Evolutionary conservation across 2,113 vertebrate species (phyloP).

Genomic region (Daboia siamensis): DNA sequence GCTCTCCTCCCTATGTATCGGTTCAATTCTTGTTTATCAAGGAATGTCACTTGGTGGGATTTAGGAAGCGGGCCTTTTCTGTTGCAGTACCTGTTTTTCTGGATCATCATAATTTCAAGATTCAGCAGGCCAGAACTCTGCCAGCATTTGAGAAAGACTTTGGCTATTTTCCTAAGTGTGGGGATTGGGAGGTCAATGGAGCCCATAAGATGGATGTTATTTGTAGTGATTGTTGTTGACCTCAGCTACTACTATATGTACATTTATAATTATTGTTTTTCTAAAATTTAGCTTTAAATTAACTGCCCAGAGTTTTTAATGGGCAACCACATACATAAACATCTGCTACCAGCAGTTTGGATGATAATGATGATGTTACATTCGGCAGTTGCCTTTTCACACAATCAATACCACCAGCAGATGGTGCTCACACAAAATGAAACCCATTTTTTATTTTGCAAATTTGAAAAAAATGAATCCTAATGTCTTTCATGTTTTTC

Average conservation of each 20-base stretch:
- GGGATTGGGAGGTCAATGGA: background rate
- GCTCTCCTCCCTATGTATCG: conserved; percentile 63
- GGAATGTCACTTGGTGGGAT: background rate
- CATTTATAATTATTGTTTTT: background rate
- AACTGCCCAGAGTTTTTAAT: background rate
- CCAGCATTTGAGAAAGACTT: background rate
- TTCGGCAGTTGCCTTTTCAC: background rate
- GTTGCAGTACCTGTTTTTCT: background rate
- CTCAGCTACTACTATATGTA: background rate
- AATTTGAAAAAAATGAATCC: background rate
- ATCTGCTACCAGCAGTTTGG: conserved; percentile 51
- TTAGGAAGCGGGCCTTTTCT: background rate
- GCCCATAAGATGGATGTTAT: background rate
- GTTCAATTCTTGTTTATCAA: conserved; percentile 16
- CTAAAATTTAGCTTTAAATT: background rate
- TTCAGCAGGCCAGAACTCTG: background rate
- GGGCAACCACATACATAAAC: background rate
- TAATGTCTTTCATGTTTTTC: background rate
- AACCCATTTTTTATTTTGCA: fast-evolving
- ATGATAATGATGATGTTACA: fast-evolving
- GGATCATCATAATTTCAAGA: background rate
- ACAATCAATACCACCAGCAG: background rate
- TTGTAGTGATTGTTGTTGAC: background rate
- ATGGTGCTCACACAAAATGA: background rate
- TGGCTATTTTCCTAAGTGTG: background rate